Conservation (phyloP, 2,797 vertebrate genomes). For the Spatula versicolor region DNA sequence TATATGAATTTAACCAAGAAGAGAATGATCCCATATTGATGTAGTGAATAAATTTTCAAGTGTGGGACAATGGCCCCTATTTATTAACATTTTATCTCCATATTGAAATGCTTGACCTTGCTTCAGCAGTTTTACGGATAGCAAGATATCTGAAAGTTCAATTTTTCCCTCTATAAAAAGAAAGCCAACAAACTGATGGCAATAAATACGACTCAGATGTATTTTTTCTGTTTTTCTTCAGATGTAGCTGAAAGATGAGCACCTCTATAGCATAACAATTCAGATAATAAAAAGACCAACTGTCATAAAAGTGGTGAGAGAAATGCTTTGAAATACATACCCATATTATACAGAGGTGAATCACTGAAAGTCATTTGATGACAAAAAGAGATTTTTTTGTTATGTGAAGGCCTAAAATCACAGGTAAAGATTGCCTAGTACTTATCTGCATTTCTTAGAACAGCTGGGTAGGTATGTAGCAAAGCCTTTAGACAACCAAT, state of each 20-base stretch:
- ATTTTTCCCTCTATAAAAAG: constrained; percentile 10
- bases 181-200: background rate
- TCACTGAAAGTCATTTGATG: background rate
- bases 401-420: background rate
- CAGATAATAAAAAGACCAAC: background rate
- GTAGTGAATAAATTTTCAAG: constrained; percentile 51
- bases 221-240: constrained; percentile 17
- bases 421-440: background rate
- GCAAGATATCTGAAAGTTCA: constrained; percentile 38
- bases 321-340: background rate
- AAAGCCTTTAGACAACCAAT: background rate
- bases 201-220: background rate
- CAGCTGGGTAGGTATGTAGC: background rate
- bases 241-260: background rate
- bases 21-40: constrained; percentile 20
- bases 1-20: constrained; percentile 53
- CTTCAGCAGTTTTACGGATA: constrained; percentile 72
- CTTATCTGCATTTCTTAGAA: background rate
- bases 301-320: background rate
- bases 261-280: background rate
- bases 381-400: background rate
- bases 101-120: constrained; percentile 61
- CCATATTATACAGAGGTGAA: background rate
- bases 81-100: constrained; percentile 65
- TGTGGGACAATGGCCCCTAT: constrained; percentile 43